Conservation (phyloP, 2,113 vertebrate species). For the Hyla sarda region DNA sequence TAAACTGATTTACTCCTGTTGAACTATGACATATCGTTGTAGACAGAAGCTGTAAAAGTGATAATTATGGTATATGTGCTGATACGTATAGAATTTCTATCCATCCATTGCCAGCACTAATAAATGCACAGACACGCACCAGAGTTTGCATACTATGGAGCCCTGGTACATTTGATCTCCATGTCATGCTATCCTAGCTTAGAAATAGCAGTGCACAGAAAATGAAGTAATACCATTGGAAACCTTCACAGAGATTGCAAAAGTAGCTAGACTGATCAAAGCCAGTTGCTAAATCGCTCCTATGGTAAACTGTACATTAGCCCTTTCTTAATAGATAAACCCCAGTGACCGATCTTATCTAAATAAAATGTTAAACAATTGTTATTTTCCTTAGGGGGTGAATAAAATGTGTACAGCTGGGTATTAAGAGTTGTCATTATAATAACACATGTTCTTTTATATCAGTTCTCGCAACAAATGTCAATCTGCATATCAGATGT, state of each 20-base stretch:
- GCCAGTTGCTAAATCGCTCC: background rate
- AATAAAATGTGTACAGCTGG: background rate
- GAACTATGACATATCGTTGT: slow-evolving; percentile 15
- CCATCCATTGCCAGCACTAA: slow-evolving; percentile 27
- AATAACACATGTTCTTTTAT: background rate
- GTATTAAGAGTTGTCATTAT: background rate
- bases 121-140: slow-evolving; percentile 38
- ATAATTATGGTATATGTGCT: slow-evolving; percentile 55
- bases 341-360: background rate
- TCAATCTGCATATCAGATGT: background rate
- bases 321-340: background rate
- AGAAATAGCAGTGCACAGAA: slow-evolving; percentile 23
- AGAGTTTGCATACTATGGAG: slow-evolving; percentile 14
- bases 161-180: slow-evolving; percentile 19
- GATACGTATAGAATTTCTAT: slow-evolving; percentile 30
- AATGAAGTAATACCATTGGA: background rate
- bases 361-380: background rate
- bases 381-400: background rate
- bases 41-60: slow-evolving; percentile 31
- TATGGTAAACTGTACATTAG: background rate
- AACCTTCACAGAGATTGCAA: slow-evolving; percentile 3
- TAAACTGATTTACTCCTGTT: slow-evolving; percentile 40
- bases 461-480: background rate
- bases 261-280: background rate
- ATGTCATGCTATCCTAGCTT: slow-evolving; percentile 31